Base-by-base conservation (phyloP, 2,797 vertebrate species). In the Scolopax rusticola region DNA sequence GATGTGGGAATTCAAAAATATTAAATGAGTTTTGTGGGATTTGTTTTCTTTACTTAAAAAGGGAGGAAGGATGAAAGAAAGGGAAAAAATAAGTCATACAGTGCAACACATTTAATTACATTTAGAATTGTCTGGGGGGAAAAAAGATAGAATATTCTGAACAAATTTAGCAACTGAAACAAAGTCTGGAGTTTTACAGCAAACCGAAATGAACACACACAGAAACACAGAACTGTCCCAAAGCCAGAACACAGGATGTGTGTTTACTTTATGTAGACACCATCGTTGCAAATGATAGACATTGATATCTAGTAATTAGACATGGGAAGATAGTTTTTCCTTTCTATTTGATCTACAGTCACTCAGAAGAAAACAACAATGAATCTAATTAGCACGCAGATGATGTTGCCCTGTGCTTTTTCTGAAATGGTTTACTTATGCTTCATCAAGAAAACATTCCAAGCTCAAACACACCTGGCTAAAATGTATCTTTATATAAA, bases 21-120 rank as follows among this genome's bases (percentile, higher is more conserved):
- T 5, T 5, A 53, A 61, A 74, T 80, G 8, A 27, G 16, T 67
- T 91, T 79, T 30, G 36, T 53, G 56, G 48, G 54, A 87, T 84
- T 93, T 74, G 51, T 82, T 91, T 94, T 75, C 53, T 93, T 93
- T 89, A 86, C 88, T 93, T 89, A 87, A 94, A 95, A 97, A 91
- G 74, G 93, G 25, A 94, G 7, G 24, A 53, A 41, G 9, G 24
- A 43, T 56, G 41, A 75, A 80, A 77, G 19, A 70, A 75, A 36
- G 11, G 38, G 27, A 25, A 32, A n/a, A 21, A 59, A 1, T 1
- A 65, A 40, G 79, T 65, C 20, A 63, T 51, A 67, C 17, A 51
- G 30, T 32, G 25, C 27, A 90, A 65, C 63, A 75, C 8, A 48
- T 65, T 65, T 76, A 59, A 91, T 63, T 73, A 75, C 23, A 50